Evolutionary conservation across 1,140 invertebrate genomes (phyloP).

Genomic region (Varroa destructor): DNA sequence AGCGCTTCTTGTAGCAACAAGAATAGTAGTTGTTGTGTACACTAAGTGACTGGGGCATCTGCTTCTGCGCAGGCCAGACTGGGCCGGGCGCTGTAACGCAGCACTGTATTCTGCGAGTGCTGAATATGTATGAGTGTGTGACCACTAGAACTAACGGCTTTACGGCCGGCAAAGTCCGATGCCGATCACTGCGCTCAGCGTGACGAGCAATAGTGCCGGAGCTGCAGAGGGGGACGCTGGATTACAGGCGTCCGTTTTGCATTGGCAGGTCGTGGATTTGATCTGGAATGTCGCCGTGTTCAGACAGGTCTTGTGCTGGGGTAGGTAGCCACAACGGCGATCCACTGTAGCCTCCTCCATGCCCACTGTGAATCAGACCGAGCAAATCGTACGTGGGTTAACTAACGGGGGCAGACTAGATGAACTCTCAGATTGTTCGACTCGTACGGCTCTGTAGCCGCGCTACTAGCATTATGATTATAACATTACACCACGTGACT

Average conservation of each 20-base stretch:
- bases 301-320: constrained; percentile 15
- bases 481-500: no score
- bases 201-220: constrained; percentile 11
- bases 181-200: constrained; percentile 8
- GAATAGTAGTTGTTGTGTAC: neutral
- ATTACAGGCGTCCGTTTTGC: constrained; percentile 17
- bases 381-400: neutral
- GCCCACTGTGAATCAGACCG: constrained; percentile 5
- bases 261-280: constrained; percentile 26
- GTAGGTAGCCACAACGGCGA: neutral
- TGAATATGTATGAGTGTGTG: no score
- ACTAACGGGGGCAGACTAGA: no score
- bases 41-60: neutral
- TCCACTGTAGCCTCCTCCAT: constrained; percentile 19
- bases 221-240: constrained; percentile 4
- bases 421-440: no score
- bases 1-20: neutral
- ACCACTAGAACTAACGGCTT: no score
- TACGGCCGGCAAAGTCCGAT: constrained; percentile 1
- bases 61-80: no score
- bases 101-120: no score
- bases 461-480: no score
- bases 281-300: constrained; percentile 25
- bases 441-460: no score
- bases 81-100: no score